A percentile compares a stretch with the other conserved stretches of the same genome.
Evolutionary conservation across 2,113 vertebrate species (phyloP).

Genomic region (Alligator mississippiensis): DNA sequence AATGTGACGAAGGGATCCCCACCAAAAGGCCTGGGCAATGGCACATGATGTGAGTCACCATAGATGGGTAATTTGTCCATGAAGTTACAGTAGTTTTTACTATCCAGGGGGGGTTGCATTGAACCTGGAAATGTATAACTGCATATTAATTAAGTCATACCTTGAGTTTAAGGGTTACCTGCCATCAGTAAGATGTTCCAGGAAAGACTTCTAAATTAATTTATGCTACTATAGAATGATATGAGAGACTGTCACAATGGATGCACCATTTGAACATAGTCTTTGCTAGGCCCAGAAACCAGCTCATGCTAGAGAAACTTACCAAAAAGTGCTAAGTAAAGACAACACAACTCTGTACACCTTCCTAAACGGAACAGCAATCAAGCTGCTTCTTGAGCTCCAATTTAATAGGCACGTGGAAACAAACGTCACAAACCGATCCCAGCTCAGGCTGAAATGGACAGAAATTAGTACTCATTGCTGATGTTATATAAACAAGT

Average conservation of each 20-base stretch:
- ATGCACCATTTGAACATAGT: neutral
- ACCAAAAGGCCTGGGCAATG: slow-evolving; percentile 67
- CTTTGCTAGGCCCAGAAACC: neutral
- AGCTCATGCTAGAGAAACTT: neutral
- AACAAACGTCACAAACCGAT: neutral
- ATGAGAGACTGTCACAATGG: neutral
- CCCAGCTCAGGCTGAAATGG: neutral
- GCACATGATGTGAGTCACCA: slow-evolving; percentile 61
- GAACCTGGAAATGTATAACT: slow-evolving; percentile 69
- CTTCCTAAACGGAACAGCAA: neutral
- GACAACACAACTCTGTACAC: neutral
- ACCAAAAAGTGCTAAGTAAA: neutral
- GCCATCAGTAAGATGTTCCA: neutral
- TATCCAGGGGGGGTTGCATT: slow-evolving; percentile 66
- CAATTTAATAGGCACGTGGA: neutral
- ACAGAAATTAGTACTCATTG: neutral
- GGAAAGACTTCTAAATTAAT: neutral
- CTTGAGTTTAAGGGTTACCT: no score
- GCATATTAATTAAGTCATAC: neutral
- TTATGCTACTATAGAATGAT: neutral
- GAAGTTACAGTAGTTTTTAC: slow-evolving; percentile 54
- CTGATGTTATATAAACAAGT: neutral
- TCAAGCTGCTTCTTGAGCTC: neutral
- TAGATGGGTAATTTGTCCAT: slow-evolving; percentile 57
- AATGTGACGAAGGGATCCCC: slow-evolving; percentile 69